A percentile compares a stretch with the other conserved stretches of the same genome.
Evolutionary conservation across 2,888 invertebrate genomes (phyloP).

Genomic region (Athetis lepigone): DNA sequence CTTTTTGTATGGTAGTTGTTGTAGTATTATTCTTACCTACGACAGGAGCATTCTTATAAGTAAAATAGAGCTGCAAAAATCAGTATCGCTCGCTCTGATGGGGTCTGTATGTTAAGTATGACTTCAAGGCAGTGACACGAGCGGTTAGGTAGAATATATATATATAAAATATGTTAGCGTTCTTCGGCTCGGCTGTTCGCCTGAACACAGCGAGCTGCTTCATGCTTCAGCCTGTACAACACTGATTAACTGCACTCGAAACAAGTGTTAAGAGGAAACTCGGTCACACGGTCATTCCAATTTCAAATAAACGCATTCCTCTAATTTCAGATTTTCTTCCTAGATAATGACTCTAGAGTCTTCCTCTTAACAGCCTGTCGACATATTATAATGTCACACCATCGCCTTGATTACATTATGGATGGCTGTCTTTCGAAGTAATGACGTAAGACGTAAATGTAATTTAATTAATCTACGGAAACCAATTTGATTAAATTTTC

Average conservation of each 20-base stretch:
- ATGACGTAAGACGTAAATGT: slow-evolving; percentile 32
- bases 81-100: slow-evolving; percentile 65
- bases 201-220: slow-evolving; percentile 25
- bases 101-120: slow-evolving; percentile 64
- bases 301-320: neutral
- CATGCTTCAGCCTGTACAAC: slow-evolving; percentile 45
- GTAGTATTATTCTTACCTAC: slow-evolving; percentile 70
- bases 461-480: slow-evolving; percentile 42
- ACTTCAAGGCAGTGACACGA: slow-evolving; percentile 64
- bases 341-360: neutral
- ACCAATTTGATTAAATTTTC: slow-evolving; percentile 44
- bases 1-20: slow-evolving; percentile 86
- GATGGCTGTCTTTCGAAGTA: slow-evolving; percentile 29
- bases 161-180: slow-evolving; percentile 64
- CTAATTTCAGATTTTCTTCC: neutral
- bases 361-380: neutral
- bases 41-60: slow-evolving; percentile 69
- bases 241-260: slow-evolving; percentile 27
- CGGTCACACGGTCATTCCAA: neutral
- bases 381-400: slow-evolving; percentile 20
- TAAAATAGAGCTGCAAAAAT: slow-evolving; percentile 67
- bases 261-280: slow-evolving; percentile 7
- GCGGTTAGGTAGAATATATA: slow-evolving; percentile 59
- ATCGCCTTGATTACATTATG: slow-evolving; percentile 48
- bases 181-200: slow-evolving; percentile 49